Evolutionary conservation across 2,797 vertebrate genomes (phyloP).

Genomic region (Typhlichthys subterraneus): DNA sequence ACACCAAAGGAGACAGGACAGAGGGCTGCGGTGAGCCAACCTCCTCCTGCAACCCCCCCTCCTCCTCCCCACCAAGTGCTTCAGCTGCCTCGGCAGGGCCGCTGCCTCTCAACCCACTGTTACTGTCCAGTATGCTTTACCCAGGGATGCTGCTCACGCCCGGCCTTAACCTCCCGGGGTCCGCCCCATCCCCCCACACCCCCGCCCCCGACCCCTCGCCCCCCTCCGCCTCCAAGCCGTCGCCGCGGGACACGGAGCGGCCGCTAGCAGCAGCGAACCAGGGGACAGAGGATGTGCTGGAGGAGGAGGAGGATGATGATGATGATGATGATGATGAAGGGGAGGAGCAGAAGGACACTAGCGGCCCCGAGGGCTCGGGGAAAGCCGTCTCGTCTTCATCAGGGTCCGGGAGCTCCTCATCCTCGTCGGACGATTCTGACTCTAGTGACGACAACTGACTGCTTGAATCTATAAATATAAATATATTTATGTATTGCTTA

Average conservation of each 20-base stretch:
- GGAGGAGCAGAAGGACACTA: slow-evolving; percentile 89
- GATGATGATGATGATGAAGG: slow-evolving; percentile 75
- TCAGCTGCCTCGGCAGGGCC: slow-evolving; percentile 82
- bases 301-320: slow-evolving; percentile 78
- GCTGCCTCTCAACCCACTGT: slow-evolving; percentile 93
- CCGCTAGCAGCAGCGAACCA: slow-evolving; percentile 64
- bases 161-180: slow-evolving; percentile 99
- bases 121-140: slow-evolving; percentile 97
- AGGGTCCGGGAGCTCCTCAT: slow-evolving; percentile 88
- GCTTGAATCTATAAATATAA: slow-evolving; percentile 76
- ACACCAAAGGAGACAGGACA: no score
- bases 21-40: slow-evolving; percentile 68
- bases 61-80: slow-evolving; percentile 84
- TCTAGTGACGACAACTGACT: slow-evolving; percentile 96
- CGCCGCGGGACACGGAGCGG: slow-evolving; percentile 64
- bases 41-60: slow-evolving; percentile 83
- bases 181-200: slow-evolving; percentile 88
- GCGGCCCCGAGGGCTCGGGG: slow-evolving; percentile 93
- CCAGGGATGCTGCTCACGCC: slow-evolving; percentile 99
- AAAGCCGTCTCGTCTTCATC: slow-evolving; percentile 93
- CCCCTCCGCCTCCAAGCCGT: slow-evolving; percentile 70
- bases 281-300: slow-evolving; percentile 78
- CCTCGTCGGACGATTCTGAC: slow-evolving; percentile 90
- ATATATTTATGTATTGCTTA: slow-evolving; percentile 84
- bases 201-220: slow-evolving; percentile 79